A percentile compares a stretch with the other conserved stretches of the same genome.
These are phyloP conservation scores for Platorchestia sp. DNA, from an alignment of 1,140 invertebrate genomes.

Conservation along the genomic window DNA sequence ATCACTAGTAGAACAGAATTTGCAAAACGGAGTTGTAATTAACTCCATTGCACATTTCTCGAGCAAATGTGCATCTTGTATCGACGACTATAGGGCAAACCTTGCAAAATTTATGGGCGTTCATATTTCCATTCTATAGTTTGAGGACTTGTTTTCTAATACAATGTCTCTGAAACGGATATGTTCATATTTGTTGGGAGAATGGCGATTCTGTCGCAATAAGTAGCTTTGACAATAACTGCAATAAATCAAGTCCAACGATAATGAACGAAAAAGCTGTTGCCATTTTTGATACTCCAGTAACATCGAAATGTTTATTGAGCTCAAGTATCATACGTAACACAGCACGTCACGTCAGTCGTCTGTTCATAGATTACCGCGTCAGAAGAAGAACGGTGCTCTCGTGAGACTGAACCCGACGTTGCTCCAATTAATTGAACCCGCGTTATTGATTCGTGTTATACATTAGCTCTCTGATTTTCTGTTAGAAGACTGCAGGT, in stretches of 20 bases:
- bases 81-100: background rate
- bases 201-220: background rate
- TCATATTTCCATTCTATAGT: background rate
- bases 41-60: background rate
- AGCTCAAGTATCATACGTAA: background rate
- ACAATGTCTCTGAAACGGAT: background rate
- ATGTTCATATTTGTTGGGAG: background rate
- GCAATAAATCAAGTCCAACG: background rate
- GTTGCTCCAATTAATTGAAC: background rate
- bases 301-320: background rate
- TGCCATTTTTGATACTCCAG: background rate
- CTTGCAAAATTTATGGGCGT: background rate
- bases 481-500: conserved; percentile 32
- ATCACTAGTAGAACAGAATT: background rate
- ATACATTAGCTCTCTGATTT: background rate
- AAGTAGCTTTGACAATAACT: background rate
- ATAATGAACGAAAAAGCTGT: background rate
- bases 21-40: background rate
- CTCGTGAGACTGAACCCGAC: background rate
- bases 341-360: background rate
- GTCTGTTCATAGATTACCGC: background rate
- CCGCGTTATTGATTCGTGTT: background rate
- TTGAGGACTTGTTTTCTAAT: background rate
- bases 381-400: background rate
- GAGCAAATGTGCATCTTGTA: background rate